Percentiles rank a stretch among this genome's conserved stretches.
These are phyloP conservation scores for Sarcophaga variegata DNA, from an alignment of 2,888 invertebrate species.

Conservation along the genomic window DNA sequence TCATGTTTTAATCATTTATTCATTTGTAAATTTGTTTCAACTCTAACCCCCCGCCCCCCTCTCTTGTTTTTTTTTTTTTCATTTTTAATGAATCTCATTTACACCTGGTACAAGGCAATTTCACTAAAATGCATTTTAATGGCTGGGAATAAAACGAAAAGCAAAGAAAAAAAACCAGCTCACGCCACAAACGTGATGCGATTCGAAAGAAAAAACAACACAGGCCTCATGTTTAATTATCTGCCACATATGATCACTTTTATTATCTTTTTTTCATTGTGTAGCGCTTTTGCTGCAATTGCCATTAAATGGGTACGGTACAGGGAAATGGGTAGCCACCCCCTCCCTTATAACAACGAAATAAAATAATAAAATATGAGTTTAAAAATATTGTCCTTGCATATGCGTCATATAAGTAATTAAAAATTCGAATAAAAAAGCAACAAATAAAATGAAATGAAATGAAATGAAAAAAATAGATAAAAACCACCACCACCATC, in stretches of 20 bases:
- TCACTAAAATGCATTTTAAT: conserved; percentile 56
- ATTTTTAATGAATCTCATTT: conserved; percentile 46
- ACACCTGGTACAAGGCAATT: conserved; percentile 49
- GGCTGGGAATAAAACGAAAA: conserved; percentile 30
- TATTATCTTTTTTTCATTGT: conserved; percentile 44
- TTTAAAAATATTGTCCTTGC: conserved; percentile 31
- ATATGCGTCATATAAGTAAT: conserved; percentile 68
- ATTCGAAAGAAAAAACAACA: conserved; percentile 7
- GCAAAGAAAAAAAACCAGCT: conserved; percentile 36
- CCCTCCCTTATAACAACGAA: conserved; percentile 16
- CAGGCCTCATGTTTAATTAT: conserved; percentile 56
- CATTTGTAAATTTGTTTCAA: conserved; percentile 17
- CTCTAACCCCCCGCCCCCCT: neutral
- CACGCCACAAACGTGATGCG: conserved; percentile 48
- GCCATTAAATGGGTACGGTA: neutral
- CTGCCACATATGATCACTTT: conserved; percentile 62
- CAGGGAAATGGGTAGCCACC: neutral
- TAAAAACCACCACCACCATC: neutral
- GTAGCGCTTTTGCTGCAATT: neutral
- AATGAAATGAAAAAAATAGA: too few species aligned
- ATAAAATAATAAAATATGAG: conserved; percentile 48
- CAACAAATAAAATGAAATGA: conserved; percentile 14
- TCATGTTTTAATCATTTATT: too few species aligned
- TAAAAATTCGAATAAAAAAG: conserved; percentile 64
- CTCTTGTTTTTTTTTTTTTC: too few species aligned